Conservation (phyloP, 53 echinoderm and acorn worm genomes). For the Holothuria scabra region DNA sequence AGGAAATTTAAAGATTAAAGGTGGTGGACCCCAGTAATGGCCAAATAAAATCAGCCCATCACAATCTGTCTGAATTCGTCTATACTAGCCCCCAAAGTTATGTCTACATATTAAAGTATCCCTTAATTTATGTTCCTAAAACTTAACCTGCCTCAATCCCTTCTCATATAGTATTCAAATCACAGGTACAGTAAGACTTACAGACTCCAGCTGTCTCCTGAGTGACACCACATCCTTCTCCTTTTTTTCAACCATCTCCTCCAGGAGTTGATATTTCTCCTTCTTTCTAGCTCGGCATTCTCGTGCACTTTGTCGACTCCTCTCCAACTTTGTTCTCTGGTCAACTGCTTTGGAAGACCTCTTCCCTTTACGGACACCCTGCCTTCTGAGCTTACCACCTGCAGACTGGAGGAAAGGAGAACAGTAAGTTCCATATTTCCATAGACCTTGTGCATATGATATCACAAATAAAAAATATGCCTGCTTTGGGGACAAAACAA, state of each 20-base stretch:
- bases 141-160: too few relatives aligned
- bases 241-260: slow-evolving; percentile 82
- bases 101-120: too few relatives aligned
- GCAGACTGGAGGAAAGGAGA: not conserved
- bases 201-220: slow-evolving; percentile 77
- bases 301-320: slow-evolving; percentile 94
- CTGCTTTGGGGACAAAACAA: too few relatives aligned
- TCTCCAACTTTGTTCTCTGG: slow-evolving; percentile 86
- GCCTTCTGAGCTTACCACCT: slow-evolving; percentile 36
- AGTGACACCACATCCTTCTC: slow-evolving; percentile 69
- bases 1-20: too few relatives aligned
- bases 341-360: slow-evolving; percentile 82
- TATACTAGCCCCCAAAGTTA: too few relatives aligned
- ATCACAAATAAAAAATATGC: too few relatives aligned
- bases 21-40: too few relatives aligned
- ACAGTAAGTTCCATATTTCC: not conserved
- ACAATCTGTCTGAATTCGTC: too few relatives aligned
- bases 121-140: too few relatives aligned
- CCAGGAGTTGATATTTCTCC: slow-evolving; percentile 82
- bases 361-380: slow-evolving; percentile 62
- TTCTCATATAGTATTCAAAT: too few relatives aligned
- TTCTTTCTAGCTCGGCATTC: slow-evolving; percentile 96
- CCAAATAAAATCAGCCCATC: too few relatives aligned
- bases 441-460: too few relatives aligned
- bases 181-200: slow-evolving; percentile 4